phyloP scores from a whole-genome alignment of 2,113 vertebrate genomes.

The Mastomys coucha region DNA sequence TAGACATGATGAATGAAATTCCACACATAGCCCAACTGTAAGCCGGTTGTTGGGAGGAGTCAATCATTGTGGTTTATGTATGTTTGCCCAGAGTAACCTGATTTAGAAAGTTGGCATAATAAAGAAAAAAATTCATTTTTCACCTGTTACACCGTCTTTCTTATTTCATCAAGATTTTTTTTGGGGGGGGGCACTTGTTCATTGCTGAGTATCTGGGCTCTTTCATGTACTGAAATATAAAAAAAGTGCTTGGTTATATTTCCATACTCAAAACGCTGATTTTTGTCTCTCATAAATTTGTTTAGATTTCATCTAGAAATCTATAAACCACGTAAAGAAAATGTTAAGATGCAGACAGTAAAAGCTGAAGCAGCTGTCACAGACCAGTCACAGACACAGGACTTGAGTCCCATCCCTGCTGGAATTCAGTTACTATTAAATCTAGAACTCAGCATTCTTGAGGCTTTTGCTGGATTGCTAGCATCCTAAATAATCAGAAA shows the following conservation, averaged over 20 bases:
- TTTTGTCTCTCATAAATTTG: constrained; percentile 24
- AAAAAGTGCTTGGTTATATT: constrained; percentile 59
- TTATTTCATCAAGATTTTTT: constrained; percentile 71
- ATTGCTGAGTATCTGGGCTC: constrained; percentile 73
- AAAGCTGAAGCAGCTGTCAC: not conserved
- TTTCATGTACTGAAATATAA: constrained; percentile 63
- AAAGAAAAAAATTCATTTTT: constrained; percentile 74
- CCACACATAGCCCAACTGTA: constrained; percentile 64
- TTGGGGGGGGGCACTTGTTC: constrained; percentile 72
- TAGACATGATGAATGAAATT: constrained; percentile 66
- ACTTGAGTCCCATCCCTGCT: constrained; percentile 6
- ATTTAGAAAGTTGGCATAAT: constrained; percentile 75
- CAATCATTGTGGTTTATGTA: constrained; percentile 76
- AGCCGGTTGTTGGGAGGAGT: constrained; percentile 67
- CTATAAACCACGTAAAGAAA: not conserved
- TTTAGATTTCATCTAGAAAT: constrained; percentile 38
- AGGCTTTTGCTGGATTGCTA: not conserved
- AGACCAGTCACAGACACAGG: not conserved
- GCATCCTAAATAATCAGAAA: not conserved
- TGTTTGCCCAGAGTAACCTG: constrained; percentile 80
- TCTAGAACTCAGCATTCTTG: not conserved
- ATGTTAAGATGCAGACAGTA: not conserved
- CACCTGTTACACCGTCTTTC: constrained; percentile 80
- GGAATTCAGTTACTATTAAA: not conserved
- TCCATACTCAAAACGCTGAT: not conserved